phyloP scores from a whole-genome alignment of 2,888 invertebrate species.

The Corythucha ciliata region DNA sequence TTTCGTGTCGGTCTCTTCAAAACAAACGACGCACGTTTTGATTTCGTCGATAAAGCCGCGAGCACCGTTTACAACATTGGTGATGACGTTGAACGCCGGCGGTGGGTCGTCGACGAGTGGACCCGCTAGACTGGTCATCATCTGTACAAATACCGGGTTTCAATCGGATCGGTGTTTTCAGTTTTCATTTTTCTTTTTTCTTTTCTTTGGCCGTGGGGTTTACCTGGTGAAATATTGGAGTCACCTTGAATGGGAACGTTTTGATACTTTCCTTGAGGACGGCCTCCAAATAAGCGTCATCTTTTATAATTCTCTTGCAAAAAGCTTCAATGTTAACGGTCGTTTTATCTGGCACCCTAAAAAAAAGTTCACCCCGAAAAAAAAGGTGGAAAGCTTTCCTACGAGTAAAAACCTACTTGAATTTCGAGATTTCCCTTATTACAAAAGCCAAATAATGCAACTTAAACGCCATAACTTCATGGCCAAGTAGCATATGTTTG shows the following conservation, averaged over 20 bases:
- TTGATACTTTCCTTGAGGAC: slow-evolving; percentile 78
- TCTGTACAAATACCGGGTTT: slow-evolving; percentile 38
- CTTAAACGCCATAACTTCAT: slow-evolving; percentile 86
- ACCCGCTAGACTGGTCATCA: slow-evolving; percentile 65
- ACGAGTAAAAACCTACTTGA: slow-evolving; percentile 31
- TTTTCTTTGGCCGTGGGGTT: not conserved
- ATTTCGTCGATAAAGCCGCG: slow-evolving; percentile 62
- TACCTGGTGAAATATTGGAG: slow-evolving; percentile 73
- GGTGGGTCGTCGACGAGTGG: slow-evolving; percentile 69
- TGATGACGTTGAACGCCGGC: slow-evolving; percentile 60
- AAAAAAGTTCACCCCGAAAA: not conserved
- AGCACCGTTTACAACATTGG: slow-evolving; percentile 79
- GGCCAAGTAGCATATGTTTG: slow-evolving; percentile 71
- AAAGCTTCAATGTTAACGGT: slow-evolving; percentile 43
- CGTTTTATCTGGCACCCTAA: slow-evolving; percentile 39
- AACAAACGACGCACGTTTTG: slow-evolving; percentile 73
- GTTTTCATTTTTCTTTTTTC: not conserved
- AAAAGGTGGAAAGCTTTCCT: not conserved
- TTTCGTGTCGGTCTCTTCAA: slow-evolving; percentile 79
- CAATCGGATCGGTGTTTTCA: slow-evolving; percentile 1
- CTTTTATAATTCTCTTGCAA: slow-evolving; percentile 61
- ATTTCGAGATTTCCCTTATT: slow-evolving; percentile 49
- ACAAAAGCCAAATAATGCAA: slow-evolving; percentile 73
- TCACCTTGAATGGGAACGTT: slow-evolving; percentile 84
- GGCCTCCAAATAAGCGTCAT: slow-evolving; percentile 51